A percentile compares a stretch with the other conserved stretches of the same genome.
Evolutionary conservation across 2,797 vertebrate species (phyloP).

Genomic region (Gymnopithys bicolor): DNA sequence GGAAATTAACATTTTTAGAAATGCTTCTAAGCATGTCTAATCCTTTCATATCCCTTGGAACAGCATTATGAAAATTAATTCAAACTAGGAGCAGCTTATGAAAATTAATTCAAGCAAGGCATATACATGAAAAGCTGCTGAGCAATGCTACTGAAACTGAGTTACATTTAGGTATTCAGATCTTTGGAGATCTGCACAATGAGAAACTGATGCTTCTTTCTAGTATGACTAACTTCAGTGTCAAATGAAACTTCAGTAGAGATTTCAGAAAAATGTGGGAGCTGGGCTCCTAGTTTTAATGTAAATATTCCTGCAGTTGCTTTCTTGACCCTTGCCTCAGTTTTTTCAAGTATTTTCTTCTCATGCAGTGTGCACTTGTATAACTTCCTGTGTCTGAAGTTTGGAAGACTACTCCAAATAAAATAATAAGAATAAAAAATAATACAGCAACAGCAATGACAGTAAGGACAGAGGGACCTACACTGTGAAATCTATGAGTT

Average conservation of each 20-base stretch:
- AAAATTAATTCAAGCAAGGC: neutral
- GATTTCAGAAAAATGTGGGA: neutral
- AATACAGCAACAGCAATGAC: neutral
- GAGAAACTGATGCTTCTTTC: neutral
- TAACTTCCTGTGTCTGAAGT: neutral
- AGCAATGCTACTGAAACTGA: neutral
- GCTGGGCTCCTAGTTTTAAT: neutral
- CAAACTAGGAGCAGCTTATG: neutral
- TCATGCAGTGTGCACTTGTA: neutral
- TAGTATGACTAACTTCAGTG: neutral
- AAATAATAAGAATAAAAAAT: neutral
- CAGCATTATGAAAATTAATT: constrained; percentile 9
- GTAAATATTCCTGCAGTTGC: neutral
- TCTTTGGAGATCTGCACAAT: neutral
- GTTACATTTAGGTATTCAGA: neutral
- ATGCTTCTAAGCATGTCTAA: neutral
- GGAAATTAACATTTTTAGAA: neutral
- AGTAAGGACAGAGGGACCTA: neutral
- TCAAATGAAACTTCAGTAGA: neutral
- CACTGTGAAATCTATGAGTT: neutral
- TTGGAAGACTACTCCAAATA: neutral
- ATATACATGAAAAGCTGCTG: neutral
- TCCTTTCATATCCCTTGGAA: neutral
- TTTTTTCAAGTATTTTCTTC: neutral
- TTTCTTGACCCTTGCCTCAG: neutral